phyloP scores from a whole-genome alignment of 1,140 invertebrate genomes.

The Brachionus calyciflorus region DNA sequence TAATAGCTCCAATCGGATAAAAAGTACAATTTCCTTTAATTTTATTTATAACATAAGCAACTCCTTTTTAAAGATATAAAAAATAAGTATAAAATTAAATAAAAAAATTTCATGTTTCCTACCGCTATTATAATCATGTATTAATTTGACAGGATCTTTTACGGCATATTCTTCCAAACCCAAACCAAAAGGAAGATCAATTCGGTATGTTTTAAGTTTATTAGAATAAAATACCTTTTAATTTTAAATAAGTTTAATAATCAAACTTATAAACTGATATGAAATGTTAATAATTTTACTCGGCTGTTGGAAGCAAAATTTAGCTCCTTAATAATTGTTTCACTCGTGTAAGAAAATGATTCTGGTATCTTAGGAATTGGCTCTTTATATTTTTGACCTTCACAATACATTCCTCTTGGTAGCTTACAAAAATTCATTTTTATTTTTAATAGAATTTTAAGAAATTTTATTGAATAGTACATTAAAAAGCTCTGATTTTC shows the following conservation, averaged over 20 bases:
- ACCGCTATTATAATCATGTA: constrained; percentile 45
- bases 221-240: constrained; percentile 10
- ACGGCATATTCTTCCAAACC: background rate
- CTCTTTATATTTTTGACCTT: background rate
- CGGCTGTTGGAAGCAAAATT: background rate
- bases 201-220: constrained; percentile 6
- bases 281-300: background rate
- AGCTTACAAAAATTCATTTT: background rate
- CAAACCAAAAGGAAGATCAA: background rate
- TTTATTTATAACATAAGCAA: constrained; percentile 39
- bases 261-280: background rate
- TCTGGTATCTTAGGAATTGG: background rate
- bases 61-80: background rate
- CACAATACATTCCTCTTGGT: constrained; percentile 20
- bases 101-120: background rate
- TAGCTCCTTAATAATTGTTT: background rate
- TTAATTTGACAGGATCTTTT: constrained; percentile 5
- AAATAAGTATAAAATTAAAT: background rate
- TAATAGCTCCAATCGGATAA: constrained; percentile 4
- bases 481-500: constrained; percentile 26
- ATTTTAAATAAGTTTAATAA: background rate
- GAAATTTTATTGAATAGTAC: too few species aligned
- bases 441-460: too few species aligned
- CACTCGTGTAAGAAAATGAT: constrained; percentile 10
- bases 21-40: constrained; percentile 14